Conservation (phyloP, 2,113 vertebrate species). For the Ammodytes marinus region DNA sequence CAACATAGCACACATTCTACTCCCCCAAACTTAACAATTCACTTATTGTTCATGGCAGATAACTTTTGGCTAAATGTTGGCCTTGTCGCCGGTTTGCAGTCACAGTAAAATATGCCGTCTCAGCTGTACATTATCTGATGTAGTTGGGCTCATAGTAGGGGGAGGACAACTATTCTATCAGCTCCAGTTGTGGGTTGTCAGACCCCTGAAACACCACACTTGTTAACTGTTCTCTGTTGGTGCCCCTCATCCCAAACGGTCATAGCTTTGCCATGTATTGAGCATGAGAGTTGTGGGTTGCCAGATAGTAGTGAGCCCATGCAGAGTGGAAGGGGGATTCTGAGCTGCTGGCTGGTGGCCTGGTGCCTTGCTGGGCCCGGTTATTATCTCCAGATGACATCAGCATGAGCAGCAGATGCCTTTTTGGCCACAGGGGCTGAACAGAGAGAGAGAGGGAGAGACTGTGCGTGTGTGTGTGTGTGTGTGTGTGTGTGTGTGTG, state of each 20-base stretch:
- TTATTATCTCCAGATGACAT: conserved; percentile 86
- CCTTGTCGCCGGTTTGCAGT: conserved; percentile 9
- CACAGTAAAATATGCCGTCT: conserved; percentile 9
- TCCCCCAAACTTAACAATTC: not conserved
- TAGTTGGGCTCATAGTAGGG: conserved; percentile 6
- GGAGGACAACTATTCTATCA: conserved; percentile 13
- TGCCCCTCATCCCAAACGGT: conserved; percentile 4
- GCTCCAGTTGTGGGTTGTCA: conserved; percentile 38
- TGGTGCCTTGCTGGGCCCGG: conserved; percentile 76
- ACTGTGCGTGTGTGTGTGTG: not conserved
- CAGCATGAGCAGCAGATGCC: conserved; percentile 84
- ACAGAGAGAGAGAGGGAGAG: conserved; percentile 28
- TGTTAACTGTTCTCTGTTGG: conserved; percentile 43
- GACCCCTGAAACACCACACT: conserved; percentile 21
- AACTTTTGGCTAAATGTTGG: not conserved
- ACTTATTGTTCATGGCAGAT: not conserved
- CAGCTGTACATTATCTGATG: conserved; percentile 7
- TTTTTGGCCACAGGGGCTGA: conserved; percentile 75
- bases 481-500: not conserved
- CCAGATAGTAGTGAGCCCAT: conserved; percentile 64
- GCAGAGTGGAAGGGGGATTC: conserved; percentile 51
- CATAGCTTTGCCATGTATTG: conserved; percentile 16
- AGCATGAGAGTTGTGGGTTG: conserved; percentile 42
- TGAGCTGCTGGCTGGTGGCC: conserved; percentile 65
- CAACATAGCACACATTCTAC: not conserved